A percentile compares a stretch with the other conserved stretches of the same genome.
Evolutionary conservation across 2,888 invertebrate genomes (phyloP).

Genomic region (Bombyx huttoni): DNA sequence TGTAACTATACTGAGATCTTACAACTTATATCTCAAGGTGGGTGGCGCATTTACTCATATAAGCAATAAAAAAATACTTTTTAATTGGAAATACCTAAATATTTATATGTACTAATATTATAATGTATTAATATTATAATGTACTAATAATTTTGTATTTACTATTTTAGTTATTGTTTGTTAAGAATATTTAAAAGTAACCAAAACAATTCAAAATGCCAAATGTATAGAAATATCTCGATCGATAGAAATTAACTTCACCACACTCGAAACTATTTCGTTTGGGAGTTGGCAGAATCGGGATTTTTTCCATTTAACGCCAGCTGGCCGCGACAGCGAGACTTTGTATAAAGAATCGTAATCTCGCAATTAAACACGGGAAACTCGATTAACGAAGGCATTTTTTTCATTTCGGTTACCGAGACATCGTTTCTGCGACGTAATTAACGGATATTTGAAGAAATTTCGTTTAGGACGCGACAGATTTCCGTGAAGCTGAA

Average conservation of each 20-base stretch:
- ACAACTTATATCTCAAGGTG: too few relatives aligned
- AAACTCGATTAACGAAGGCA: slow-evolving; percentile 39
- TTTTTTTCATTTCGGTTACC: slow-evolving; percentile 17
- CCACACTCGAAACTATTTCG: slow-evolving; percentile 29
- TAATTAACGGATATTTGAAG: neutral
- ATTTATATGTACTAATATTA: too few relatives aligned
- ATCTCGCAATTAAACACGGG: slow-evolving; percentile 37
- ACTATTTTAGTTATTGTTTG: too few relatives aligned
- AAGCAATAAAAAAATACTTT: too few relatives aligned
- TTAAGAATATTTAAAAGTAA: too few relatives aligned
- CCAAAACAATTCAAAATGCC: neutral
- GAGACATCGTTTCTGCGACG: neutral
- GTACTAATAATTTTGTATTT: too few relatives aligned
- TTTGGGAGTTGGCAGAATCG: slow-evolving; percentile 35
- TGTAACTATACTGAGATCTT: too few relatives aligned
- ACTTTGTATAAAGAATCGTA: slow-evolving; percentile 41
- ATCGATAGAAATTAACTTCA: slow-evolving; percentile 36
- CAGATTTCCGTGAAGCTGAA: neutral
- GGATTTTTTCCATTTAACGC: slow-evolving; percentile 32
- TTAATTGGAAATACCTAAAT: too few relatives aligned
- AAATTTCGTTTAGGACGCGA: neutral
- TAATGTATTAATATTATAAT: too few relatives aligned
- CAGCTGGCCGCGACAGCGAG: slow-evolving; percentile 41
- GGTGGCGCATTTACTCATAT: too few relatives aligned
- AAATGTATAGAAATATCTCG: slow-evolving; percentile 15